Conservation (phyloP, 2,888 invertebrate species). For the Pachymerium ferrugineum region DNA sequence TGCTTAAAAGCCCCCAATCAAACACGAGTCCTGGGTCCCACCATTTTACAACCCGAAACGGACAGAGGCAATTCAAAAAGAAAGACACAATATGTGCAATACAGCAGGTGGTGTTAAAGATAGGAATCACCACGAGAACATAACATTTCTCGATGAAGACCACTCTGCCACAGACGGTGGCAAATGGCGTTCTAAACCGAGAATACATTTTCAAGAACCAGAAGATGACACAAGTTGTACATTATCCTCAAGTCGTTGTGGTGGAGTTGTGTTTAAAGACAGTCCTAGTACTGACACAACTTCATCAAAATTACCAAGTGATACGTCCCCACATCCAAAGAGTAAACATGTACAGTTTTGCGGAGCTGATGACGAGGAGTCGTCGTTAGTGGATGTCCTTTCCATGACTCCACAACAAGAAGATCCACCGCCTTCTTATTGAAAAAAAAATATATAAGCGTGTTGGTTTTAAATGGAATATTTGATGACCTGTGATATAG, state of each 20-base stretch:
- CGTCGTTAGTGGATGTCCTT: neutral
- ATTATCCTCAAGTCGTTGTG: slow-evolving; percentile 4
- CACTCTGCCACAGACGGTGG: neutral
- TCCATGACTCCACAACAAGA: neutral
- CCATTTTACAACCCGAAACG: neutral
- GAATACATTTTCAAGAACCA: slow-evolving; percentile 23
- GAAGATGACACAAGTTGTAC: neutral
- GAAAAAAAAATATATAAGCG: neutral
- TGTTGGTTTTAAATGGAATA: too few species aligned
- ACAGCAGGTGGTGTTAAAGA: slow-evolving; percentile 5
- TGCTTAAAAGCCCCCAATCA: slow-evolving; percentile 10
- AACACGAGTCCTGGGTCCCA: slow-evolving; percentile 21
- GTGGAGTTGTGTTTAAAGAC: neutral
- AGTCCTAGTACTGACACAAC: slow-evolving; percentile 16
- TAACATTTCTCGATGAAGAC: neutral
- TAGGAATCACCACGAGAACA: neutral
- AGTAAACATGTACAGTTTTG: neutral
- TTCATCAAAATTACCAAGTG: neutral
- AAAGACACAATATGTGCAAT: neutral
- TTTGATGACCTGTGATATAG: too few species aligned
- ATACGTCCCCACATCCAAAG: neutral
- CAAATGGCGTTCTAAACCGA: neutral
- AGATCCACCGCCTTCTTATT: neutral
- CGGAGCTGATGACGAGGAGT: neutral
- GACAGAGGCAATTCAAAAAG: neutral